Base-by-base conservation (phyloP, 2,113 vertebrate genomes). In the Neotoma lepida region DNA sequence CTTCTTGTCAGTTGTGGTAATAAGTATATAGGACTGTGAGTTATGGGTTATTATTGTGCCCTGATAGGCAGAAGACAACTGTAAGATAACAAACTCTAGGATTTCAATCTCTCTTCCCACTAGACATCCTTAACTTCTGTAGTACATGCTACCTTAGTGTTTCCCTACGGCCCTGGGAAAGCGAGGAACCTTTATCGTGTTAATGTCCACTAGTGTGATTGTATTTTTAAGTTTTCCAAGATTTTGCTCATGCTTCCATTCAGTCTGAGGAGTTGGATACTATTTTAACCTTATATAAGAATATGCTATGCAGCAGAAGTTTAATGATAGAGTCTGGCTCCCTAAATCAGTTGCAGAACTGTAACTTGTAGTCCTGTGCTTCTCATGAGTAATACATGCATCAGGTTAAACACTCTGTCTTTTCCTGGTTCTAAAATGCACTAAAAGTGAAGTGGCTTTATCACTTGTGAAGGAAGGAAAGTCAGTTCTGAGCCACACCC, bases 371-470 rank as follows among this genome's bases (percentile, higher is more conserved):
- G 61, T 91, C 30, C 26, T 89, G 9, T 77, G 70, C 80, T 61
- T 71, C 90, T n/a, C 26, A 49, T 88, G 14, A 51, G 54, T 56
- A 58, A 63, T 39, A 41, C 54, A 82, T 51, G 22, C 44, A 78
- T 70, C 64, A 89, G 80, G 2, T 18, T 91, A 4, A 66, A 54
- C 26, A 76, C n/a, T 95, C 54, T 74, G 10, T 88, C 93, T 68
- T 51, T 76, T 78, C 46, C 6, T 33, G 88, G 4, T 51, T 86
- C 90, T 92, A 90, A 93, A 88, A 89, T 70, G 46, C 30, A 85
- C 91, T 87, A 49, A 81, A 81, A 76, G n/a, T 89, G 86, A 92
- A 86, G 49, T n/a, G 92, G 39, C 94, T 94, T 85, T 95, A 81
- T 95, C 76, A 88, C 46, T 89, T 96, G n/a, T 49, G 33, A 86